A percentile compares a stretch with the other conserved stretches of the same genome.
Evolutionary conservation across 2,113 vertebrate genomes (phyloP).

Genomic region (Etia nguti): DNA sequence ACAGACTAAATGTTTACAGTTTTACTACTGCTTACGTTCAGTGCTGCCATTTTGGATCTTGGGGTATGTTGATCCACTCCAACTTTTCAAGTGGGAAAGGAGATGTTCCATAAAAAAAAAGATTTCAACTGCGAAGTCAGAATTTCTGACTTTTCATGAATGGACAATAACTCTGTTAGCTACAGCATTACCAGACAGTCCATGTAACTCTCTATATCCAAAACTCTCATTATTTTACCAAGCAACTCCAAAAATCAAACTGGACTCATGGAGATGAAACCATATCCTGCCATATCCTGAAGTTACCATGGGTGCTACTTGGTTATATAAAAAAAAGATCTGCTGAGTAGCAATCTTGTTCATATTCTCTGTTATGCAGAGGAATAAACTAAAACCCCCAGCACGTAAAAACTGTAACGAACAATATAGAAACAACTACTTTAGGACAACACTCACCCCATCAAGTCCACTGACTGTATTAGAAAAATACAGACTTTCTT

Average conservation of each 20-base stretch:
- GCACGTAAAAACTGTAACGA: rapidly evolving
- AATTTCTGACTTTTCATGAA: rapidly evolving
- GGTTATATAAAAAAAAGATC: not conserved
- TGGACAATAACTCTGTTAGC: not conserved
- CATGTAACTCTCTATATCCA: not conserved
- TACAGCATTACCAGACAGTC: not conserved
- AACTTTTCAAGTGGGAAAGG: rapidly evolving
- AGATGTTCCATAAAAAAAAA: not conserved
- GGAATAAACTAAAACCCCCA: not conserved
- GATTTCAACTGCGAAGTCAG: rapidly evolving
- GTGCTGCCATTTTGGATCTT: not conserved
- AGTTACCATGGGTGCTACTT: not conserved
- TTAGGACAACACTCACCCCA: not conserved
- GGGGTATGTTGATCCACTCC: not conserved
- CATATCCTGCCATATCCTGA: not conserved
- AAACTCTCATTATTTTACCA: not conserved
- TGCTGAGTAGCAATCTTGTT: not conserved
- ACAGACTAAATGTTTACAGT: not conserved
- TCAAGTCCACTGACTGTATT: not conserved
- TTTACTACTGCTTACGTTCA: not conserved
- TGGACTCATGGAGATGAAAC: not conserved
- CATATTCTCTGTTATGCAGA: not conserved
- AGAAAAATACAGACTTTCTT: not conserved
- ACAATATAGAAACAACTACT: not conserved
- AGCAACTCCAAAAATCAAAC: not conserved